These are phyloP conservation scores for Anarhynchus alexandrinus DNA, from an alignment of 2,113 vertebrate species.

Conservation along the genomic window DNA sequence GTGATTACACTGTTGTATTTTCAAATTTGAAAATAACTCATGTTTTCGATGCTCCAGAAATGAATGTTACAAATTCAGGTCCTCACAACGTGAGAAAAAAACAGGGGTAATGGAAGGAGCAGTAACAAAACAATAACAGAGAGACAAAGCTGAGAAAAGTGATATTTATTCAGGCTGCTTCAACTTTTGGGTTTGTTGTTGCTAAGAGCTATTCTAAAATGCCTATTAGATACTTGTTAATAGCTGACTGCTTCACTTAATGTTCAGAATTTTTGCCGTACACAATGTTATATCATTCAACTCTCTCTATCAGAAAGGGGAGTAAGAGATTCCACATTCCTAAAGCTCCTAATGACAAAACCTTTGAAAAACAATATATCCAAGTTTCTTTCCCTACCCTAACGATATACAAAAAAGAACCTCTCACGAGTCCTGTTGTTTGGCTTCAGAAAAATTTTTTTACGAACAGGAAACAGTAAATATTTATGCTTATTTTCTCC, in stretches of 20 bases:
- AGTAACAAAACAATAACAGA: not conserved
- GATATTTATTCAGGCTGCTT: not conserved
- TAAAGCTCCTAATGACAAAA: not conserved
- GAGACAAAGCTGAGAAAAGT: not conserved
- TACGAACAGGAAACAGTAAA: not conserved
- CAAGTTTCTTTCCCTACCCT: not conserved
- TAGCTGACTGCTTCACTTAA: not conserved
- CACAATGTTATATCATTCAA: not conserved
- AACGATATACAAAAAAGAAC: not conserved
- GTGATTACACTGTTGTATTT: not conserved
- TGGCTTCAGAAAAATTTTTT: not conserved
- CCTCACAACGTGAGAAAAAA: not conserved
- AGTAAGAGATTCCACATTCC: not conserved
- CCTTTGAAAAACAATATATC: not conserved
- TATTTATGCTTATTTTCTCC: not conserved
- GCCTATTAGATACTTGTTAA: not conserved
- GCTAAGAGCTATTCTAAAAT: not conserved
- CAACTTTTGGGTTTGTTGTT: not conserved
- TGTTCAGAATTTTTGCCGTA: not conserved
- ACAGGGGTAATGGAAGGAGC: not conserved
- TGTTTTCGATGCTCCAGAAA: not conserved
- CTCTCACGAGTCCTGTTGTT: not conserved
- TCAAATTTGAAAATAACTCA: not conserved
- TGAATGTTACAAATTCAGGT: not conserved
- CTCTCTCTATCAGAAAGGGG: not conserved